phyloP scores from a whole-genome alignment of 2,113 vertebrate species.

The Ciconia maguari region DNA sequence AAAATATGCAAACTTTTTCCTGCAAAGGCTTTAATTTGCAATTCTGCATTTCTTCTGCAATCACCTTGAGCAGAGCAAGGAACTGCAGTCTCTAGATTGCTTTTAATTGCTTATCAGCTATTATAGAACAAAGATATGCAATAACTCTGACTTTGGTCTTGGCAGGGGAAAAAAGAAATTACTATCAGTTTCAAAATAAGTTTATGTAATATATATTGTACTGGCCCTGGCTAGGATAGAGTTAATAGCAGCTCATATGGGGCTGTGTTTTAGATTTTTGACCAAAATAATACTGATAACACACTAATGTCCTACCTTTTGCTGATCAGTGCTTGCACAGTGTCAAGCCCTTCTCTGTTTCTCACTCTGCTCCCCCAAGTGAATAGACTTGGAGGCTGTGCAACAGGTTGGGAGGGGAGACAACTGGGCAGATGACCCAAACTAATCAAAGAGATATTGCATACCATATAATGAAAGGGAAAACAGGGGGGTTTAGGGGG shows the following conservation, averaged over 20 bases:
- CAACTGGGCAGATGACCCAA: not conserved
- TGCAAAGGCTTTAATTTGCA: not conserved
- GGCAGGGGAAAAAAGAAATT: not conserved
- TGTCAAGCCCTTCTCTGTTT: not conserved
- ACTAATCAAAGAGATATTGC: not conserved
- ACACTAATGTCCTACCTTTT: not conserved
- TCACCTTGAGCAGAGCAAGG: not conserved
- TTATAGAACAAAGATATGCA: not conserved
- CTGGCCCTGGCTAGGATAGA: not conserved
- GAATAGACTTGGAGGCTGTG: not conserved
- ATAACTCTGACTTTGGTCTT: not conserved
- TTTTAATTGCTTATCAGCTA: not conserved
- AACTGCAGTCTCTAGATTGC: not conserved
- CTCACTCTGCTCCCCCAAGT: not conserved
- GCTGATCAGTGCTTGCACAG: not conserved
- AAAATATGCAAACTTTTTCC: not conserved
- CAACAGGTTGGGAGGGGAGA: not conserved
- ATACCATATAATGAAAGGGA: not conserved
- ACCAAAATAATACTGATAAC: not conserved
- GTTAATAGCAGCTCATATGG: not conserved
- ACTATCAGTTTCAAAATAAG: not conserved
- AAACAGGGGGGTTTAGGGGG: not conserved
- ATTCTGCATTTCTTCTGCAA: not conserved
- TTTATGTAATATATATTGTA: not conserved
- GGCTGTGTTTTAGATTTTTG: not conserved